phyloP scores from a whole-genome alignment of 2,113 vertebrate genomes.

The Nerophis lumbriciformis region DNA sequence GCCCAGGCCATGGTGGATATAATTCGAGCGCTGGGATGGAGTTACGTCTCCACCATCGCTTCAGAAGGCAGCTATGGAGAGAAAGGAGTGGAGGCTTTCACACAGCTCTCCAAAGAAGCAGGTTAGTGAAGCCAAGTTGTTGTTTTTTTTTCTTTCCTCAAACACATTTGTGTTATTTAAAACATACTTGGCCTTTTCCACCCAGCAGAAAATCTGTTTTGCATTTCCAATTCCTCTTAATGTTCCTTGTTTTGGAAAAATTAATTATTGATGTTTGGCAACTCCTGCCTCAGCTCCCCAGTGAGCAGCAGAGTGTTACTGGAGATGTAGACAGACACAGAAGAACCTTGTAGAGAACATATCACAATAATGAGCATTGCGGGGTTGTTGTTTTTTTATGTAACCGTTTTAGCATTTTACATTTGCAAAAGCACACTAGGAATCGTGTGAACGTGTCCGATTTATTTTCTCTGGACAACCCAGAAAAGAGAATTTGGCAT shows the following conservation, averaged over 20 bases:
- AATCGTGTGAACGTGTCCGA: conserved; percentile 8
- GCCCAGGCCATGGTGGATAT: conserved; percentile 99
- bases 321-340: conserved; percentile 37
- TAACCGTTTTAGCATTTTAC: conserved; percentile 1
- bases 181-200: conserved; percentile 7
- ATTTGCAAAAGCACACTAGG: background rate
- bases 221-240: conserved; percentile 33
- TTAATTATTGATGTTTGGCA: conserved; percentile 63
- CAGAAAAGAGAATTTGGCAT: conserved; percentile 11
- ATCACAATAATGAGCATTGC: conserved; percentile 25
- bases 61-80: conserved; percentile 98
- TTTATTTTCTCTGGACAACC: conserved; percentile 11
- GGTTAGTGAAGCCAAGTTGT: conserved; percentile 68
- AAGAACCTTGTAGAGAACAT: conserved; percentile 28
- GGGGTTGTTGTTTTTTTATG: conserved; percentile 3
- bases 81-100: conserved; percentile 97
- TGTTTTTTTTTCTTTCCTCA: background rate
- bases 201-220: conserved; percentile 18
- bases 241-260: conserved; percentile 37
- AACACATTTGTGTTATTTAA: conserved; percentile 11
- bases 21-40: conserved; percentile 90
- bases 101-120: conserved; percentile 94
- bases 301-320: conserved; percentile 37
- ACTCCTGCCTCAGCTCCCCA: conserved; percentile 25
- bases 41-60: conserved; percentile 94